Base-by-base conservation (phyloP, 1,140 invertebrate genomes). In the Uloborus diversus region DNA sequence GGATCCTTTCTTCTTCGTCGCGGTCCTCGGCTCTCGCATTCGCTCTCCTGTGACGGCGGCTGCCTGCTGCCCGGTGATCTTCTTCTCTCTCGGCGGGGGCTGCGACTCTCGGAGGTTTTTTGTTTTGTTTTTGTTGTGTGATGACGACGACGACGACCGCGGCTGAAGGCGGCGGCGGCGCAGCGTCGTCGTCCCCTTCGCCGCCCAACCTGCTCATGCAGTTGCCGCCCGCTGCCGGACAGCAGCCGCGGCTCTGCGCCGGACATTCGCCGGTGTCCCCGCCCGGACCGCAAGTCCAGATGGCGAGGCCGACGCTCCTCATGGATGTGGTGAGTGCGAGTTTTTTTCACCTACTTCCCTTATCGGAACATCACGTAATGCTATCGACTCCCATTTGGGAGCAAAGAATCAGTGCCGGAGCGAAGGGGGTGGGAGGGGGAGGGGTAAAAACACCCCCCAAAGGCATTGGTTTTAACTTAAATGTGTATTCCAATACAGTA, bases 81-180 rank as follows among this genome's bases (percentile, higher is more conserved):
- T n/a, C 17, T 9, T 53, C n/a, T 53, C 9, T n/a, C 51, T n/a
- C 25, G 51, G 51, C 9, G 13, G 32, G 32, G 30, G n/a, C 28
- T n/a, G 59, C 32, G 17, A 32, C 30, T 25, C 7, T n/a, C 32
- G 14, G 56, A 30, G 37, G 66, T 51, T 14, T 23, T 32, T 32
- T 33, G 66, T 11, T 14, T n/a, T n/a, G n/a, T n/a, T n/a, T n/a
- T n/a, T n/a, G n/a, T n/a, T n/a, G n/a, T 13, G 35, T 42, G 37
- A 78, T 66, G 73, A 78, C 73, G 47, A 78, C 73, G 4, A 78
- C 73, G 59, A 78, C 73, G 14, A 56, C 73, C 20, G 25, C 61
- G 20, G 73, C 62, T 28, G 73, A 53, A 17, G 32, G 17, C 13
- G 62, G 49, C 25, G 37, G 20, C 17, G 71, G 37, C 35, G 35